A percentile compares a stretch with the other conserved stretches of the same genome.
These are phyloP conservation scores for Parauchenoglanis ngamensis DNA, from an alignment of 2,797 vertebrate species.

Conservation along the genomic window DNA sequence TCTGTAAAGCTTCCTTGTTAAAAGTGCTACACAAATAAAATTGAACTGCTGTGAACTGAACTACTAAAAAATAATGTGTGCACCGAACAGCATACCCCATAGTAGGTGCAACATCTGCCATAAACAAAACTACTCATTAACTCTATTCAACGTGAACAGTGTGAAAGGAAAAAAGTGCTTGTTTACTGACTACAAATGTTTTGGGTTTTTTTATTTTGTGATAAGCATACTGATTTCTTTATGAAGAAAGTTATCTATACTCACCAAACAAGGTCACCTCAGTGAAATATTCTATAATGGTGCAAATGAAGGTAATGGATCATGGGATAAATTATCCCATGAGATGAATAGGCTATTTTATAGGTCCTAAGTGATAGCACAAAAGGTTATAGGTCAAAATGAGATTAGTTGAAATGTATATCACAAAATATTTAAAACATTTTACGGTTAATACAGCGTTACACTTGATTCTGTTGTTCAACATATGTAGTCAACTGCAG, in stretches of 20 bases:
- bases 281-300: neutral
- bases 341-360: neutral
- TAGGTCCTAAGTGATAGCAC: neutral
- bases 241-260: neutral
- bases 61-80: neutral
- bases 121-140: constrained; percentile 19
- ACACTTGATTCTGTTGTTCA: neutral
- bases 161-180: neutral
- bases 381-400: neutral
- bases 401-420: neutral
- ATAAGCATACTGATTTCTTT: neutral
- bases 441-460: neutral
- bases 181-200: neutral
- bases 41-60: neutral
- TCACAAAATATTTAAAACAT: neutral
- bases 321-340: neutral
- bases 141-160: neutral
- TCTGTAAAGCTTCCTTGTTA: neutral
- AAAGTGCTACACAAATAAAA: neutral
- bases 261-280: neutral
- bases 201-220: neutral
- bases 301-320: neutral
- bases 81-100: neutral
- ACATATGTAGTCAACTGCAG: neutral
- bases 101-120: constrained; percentile 10